phyloP scores from a whole-genome alignment of 2,888 invertebrate species.

The Spodoptera littoralis region DNA sequence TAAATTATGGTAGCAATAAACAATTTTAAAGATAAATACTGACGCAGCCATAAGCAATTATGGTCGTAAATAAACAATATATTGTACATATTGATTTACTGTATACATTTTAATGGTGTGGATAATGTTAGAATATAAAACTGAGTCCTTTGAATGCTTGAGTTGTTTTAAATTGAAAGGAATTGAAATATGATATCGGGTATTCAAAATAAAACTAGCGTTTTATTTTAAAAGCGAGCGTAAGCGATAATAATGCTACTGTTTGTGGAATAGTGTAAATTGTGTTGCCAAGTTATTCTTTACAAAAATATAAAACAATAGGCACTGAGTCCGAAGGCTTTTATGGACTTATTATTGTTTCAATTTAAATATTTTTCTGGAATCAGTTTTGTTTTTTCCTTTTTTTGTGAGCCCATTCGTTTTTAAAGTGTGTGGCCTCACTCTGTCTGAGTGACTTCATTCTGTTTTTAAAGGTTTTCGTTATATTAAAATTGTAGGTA shows the following conservation, averaged over 20 bases:
- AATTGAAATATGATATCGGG: conserved; percentile 21
- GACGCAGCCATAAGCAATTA: conserved; percentile 72
- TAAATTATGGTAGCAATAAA: conserved; percentile 74
- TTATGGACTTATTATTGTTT: conserved; percentile 9
- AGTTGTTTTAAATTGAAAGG: conserved; percentile 48
- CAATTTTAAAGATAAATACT: conserved; percentile 69
- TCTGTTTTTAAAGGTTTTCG: no score
- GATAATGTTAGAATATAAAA: conserved; percentile 44
- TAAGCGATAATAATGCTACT: conserved; percentile 29
- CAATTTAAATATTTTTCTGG: neutral
- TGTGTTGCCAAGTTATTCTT: conserved; percentile 17
- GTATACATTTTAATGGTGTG: conserved; percentile 49
- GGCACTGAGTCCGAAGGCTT: conserved; percentile 7
- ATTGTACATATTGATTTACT: conserved; percentile 63
- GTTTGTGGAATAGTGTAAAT: conserved; percentile 25
- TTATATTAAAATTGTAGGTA: no score
- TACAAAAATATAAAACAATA: conserved; percentile 7
- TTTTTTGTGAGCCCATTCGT: neutral
- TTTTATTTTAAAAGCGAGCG: conserved; percentile 14
- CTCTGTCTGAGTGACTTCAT: no score
- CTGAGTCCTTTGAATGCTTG: conserved; percentile 21
- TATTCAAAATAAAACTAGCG: conserved; percentile 15
- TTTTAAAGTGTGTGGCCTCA: no score
- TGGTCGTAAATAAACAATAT: conserved; percentile 64
- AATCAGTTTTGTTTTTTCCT: conserved; percentile 2